Evolutionary conservation across 2,888 invertebrate species (phyloP).

Genomic region (Eurytoma adleriae): DNA sequence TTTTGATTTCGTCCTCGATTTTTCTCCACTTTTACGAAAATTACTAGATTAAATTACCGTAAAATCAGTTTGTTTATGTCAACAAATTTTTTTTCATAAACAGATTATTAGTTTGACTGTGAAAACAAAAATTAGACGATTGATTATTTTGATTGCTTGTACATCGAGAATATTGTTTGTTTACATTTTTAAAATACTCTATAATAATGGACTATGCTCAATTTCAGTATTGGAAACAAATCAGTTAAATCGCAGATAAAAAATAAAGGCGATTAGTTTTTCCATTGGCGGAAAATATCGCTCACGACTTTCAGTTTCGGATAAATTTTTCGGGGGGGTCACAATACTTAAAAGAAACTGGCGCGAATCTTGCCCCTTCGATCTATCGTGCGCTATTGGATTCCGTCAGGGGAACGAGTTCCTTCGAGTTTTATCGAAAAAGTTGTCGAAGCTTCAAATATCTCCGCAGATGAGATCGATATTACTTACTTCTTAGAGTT

Average conservation of each 20-base stretch:
- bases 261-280: no score
- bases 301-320: slow-evolving; percentile 21
- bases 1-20: slow-evolving; percentile 2
- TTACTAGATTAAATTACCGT: neutral
- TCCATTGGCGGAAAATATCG: no score
- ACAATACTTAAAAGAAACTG: slow-evolving; percentile 44
- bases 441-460: slow-evolving; percentile 63
- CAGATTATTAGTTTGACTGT: no score
- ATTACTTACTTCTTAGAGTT: slow-evolving; percentile 52
- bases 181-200: no score
- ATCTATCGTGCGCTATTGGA: slow-evolving; percentile 58
- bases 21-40: slow-evolving; percentile 15
- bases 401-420: slow-evolving; percentile 59
- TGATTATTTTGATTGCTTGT: no score
- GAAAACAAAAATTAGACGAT: no score
- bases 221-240: no score
- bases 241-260: no score
- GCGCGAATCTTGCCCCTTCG: slow-evolving; percentile 53
- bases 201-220: no score
- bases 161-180: no score
- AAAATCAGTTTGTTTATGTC: no score
- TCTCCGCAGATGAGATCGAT: slow-evolving; percentile 59
- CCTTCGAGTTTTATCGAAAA: slow-evolving; percentile 65
- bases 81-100: no score
- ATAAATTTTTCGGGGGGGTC: slow-evolving; percentile 38